phyloP scores from a whole-genome alignment of 2,888 invertebrate genomes.

The Zhuqinia jingwanae region DNA sequence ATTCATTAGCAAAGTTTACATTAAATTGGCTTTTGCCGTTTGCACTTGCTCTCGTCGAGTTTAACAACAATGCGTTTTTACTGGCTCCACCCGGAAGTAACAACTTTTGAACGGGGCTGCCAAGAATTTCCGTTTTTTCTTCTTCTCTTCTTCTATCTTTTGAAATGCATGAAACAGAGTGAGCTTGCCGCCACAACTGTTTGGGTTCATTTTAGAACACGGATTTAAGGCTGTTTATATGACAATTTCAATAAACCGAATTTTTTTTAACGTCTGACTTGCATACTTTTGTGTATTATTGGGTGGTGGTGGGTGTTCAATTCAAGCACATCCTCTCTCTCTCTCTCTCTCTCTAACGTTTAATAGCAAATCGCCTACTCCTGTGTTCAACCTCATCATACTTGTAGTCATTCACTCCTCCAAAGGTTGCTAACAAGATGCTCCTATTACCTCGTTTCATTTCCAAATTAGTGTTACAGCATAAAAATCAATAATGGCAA shows the following conservation, averaged over 20 bases:
- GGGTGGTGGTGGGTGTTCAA: too few relatives aligned
- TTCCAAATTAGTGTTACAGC: not conserved
- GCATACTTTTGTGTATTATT: not conserved
- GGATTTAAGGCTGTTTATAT: not conserved
- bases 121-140: constrained; percentile 47
- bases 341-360: too few relatives aligned
- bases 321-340: not conserved
- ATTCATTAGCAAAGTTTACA: constrained; percentile 33
- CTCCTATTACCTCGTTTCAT: constrained; percentile 9
- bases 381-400: not conserved
- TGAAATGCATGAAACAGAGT: not conserved
- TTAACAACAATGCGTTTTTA: constrained; percentile 64
- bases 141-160: not conserved
- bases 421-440: constrained; percentile 5
- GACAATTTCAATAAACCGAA: constrained; percentile 10
- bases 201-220: constrained; percentile 1
- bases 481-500: not conserved
- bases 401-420: not conserved
- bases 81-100: constrained; percentile 64
- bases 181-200: constrained; percentile 3
- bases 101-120: constrained; percentile 34
- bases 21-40: constrained; percentile 21
- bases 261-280: not conserved
- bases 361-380: not conserved
- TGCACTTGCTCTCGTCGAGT: constrained; percentile 11